Conservation (phyloP, 2,113 vertebrate species). For the Arothron firmamentum region DNA sequence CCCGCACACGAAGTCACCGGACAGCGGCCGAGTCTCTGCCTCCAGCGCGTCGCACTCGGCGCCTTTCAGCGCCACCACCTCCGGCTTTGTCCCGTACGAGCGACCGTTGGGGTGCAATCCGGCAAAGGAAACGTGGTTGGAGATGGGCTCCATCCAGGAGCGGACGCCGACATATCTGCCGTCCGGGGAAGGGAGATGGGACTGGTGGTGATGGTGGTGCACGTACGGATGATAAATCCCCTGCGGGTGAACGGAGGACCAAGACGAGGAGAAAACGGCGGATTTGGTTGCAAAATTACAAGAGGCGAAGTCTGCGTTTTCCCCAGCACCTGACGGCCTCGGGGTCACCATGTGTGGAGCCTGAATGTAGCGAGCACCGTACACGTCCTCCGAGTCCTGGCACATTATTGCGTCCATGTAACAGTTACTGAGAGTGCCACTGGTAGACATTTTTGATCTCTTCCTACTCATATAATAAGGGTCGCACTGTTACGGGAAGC, state of each 20-base stretch:
- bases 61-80: conserved; percentile 79
- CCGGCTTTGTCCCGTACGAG: conserved; percentile 86
- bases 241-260: conserved; percentile 89
- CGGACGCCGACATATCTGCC: conserved; percentile 85
- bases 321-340: conserved; percentile 84
- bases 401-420: conserved; percentile 97
- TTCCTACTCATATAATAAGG: conserved; percentile 90
- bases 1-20: conserved; percentile 79
- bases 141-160: conserved; percentile 92
- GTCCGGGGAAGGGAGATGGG: conserved; percentile 85
- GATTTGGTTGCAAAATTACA: conserved; percentile 97
- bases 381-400: conserved; percentile 91
- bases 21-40: conserved; percentile 76
- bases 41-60: conserved; percentile 81
- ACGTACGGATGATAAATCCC: conserved; percentile 94
- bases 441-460: conserved; percentile 94
- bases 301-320: conserved; percentile 88
- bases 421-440: conserved; percentile 94
- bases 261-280: conserved; percentile 88
- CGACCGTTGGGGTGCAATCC: conserved; percentile 82
- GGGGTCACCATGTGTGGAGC: conserved; percentile 82
- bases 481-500: conserved; percentile 91
- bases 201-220: conserved; percentile 71
- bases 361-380: conserved; percentile 87
- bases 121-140: conserved; percentile 77